Evolutionary conservation across 2,797 vertebrate genomes (phyloP).

Genomic region (Gadopsis marmoratus): DNA sequence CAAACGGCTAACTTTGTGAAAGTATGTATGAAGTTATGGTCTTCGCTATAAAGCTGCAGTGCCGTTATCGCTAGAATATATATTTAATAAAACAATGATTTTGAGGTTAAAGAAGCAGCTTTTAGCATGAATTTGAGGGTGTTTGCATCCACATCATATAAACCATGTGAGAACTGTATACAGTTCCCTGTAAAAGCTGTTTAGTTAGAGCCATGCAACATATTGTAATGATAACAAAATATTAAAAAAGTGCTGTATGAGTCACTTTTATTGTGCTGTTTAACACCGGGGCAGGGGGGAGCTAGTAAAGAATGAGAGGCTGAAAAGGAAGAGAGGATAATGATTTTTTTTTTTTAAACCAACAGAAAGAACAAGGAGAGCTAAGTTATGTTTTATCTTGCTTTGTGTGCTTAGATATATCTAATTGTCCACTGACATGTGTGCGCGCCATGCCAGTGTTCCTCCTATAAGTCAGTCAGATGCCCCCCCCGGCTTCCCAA

Average conservation of each 20-base stretch:
- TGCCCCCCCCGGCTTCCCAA: constrained; percentile 32
- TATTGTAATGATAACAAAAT: not conserved
- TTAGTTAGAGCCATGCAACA: not conserved
- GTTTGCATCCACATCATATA: not conserved
- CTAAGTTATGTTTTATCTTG: not conserved
- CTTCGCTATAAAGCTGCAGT: not conserved
- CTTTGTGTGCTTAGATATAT: not conserved
- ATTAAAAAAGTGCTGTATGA: not conserved
- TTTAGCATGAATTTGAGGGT: not conserved
- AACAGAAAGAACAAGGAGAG: not conserved
- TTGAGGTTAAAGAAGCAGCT: not conserved
- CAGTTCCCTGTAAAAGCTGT: not conserved
- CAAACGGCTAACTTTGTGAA: not conserved
- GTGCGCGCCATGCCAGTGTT: not conserved
- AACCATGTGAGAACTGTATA: not conserved
- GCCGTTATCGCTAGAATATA: not conserved
- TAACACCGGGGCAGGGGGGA: not conserved
- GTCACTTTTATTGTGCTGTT: not conserved
- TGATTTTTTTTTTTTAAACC: no score
- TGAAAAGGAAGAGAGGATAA: not conserved
- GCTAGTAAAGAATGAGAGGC: not conserved
- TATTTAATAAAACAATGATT: not conserved
- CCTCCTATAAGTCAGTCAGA: constrained; percentile 17
- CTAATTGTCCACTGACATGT: not conserved
- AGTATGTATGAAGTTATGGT: no score